These are phyloP conservation scores for Aselliscus stoliczkanus DNA, from an alignment of 2,797 vertebrate genomes.

Conservation along the genomic window DNA sequence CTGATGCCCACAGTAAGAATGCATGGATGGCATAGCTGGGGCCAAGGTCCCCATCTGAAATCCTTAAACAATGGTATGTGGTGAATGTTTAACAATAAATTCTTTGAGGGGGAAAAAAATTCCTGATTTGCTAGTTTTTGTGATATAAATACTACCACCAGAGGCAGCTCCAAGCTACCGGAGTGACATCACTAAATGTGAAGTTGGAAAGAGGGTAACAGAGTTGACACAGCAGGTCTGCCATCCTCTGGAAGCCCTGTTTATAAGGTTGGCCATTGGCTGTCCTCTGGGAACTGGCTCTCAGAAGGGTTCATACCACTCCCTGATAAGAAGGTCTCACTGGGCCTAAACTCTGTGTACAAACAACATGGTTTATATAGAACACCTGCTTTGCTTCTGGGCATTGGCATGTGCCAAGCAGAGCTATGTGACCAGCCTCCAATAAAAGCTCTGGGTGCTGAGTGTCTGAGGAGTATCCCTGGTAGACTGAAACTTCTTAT, in stretches of 20 bases:
- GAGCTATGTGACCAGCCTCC: neutral
- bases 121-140: neutral
- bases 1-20: neutral
- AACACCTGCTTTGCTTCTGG: neutral
- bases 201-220: neutral
- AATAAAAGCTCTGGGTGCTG: neutral
- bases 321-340: neutral
- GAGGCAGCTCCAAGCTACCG: neutral
- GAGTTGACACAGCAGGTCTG: neutral
- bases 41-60: neutral
- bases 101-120: rapidly evolving
- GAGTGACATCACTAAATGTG: neutral
- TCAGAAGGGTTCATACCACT: neutral
- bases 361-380: neutral
- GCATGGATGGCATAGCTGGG: neutral
- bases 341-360: no score
- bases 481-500: rapidly evolving
- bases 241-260: neutral
- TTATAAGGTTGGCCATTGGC: neutral
- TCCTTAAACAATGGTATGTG: neutral
- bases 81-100: neutral
- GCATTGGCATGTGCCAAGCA: rapidly evolving
- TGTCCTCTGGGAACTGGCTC: neutral
- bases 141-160: neutral
- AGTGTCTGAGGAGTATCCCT: neutral